Evolutionary conservation across 2,797 vertebrate species (phyloP).

Genomic region (Mergus octosetaceus): DNA sequence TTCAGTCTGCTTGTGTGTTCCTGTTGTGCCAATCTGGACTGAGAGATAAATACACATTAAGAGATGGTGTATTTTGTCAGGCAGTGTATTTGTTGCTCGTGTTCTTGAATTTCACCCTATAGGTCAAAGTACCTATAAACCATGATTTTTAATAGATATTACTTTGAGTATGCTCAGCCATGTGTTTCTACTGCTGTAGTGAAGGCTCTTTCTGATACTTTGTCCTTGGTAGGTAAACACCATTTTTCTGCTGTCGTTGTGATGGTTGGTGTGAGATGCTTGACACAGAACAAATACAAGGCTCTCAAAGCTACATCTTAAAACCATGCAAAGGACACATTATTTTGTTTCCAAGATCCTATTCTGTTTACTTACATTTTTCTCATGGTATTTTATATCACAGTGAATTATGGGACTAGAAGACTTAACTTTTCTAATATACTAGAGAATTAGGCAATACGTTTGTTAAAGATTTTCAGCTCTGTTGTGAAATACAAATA

Average conservation of each 20-base stretch:
- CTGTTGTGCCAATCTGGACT: background rate
- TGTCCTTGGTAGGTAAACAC: background rate
- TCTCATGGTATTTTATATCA: background rate
- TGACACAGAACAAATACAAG: background rate
- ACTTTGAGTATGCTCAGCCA: background rate
- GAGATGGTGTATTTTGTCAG: background rate
- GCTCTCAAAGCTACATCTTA: background rate
- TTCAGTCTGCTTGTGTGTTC: background rate
- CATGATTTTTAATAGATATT: background rate
- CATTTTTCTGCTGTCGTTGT: background rate
- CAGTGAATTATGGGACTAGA: background rate
- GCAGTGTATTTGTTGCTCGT: background rate
- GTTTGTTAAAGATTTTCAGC: background rate
- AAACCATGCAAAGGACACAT: background rate
- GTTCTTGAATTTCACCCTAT: background rate
- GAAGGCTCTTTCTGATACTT: background rate
- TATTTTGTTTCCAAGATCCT: background rate
- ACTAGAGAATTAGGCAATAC: background rate
- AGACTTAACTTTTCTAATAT: background rate
- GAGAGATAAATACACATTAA: background rate
- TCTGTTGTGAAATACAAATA: background rate
- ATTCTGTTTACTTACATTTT: background rate
- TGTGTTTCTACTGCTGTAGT: background rate
- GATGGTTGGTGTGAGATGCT: background rate
- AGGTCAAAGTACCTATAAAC: background rate